A percentile compares a stretch with the other conserved stretches of the same genome.
Conservation (phyloP, 2,797 vertebrate species). For the Sylvilagus floridanus region DNA sequence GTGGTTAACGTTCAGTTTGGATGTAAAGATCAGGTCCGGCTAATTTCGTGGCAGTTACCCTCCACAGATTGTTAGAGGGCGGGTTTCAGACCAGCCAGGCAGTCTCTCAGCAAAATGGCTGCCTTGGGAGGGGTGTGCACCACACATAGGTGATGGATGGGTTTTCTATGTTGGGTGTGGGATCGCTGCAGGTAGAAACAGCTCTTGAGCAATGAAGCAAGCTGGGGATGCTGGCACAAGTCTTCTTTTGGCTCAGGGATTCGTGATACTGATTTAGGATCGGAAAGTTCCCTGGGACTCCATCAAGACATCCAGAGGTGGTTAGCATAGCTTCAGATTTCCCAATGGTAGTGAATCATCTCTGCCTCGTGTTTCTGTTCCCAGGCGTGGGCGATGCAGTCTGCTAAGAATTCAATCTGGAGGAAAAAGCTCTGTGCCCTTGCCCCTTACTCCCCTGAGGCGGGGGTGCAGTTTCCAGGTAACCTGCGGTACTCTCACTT, state of each 20-base stretch:
- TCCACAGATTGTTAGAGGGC: not conserved
- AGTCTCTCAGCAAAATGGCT: not conserved
- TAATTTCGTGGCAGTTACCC: not conserved
- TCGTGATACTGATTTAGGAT: not conserved
- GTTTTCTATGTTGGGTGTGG: not conserved
- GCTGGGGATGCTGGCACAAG: not conserved
- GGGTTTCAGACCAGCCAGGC: not conserved
- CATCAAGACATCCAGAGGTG: not conserved
- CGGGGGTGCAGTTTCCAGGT: constrained; percentile 67
- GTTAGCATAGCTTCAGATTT: constrained; percentile 29
- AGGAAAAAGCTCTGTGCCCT: not conserved
- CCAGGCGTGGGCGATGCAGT: constrained; percentile 27
- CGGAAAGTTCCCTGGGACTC: constrained; percentile 28
- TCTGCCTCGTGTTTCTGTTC: constrained; percentile 30
- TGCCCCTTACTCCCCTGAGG: not conserved
- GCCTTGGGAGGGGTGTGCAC: not conserved
- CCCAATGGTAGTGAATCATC: not conserved
- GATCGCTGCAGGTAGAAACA: not conserved
- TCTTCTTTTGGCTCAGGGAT: not conserved
- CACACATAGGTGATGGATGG: not conserved
- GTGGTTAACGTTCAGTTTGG: not conserved
- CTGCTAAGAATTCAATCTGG: not conserved
- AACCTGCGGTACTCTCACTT: not conserved
- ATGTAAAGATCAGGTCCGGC: not conserved
- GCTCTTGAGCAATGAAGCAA: not conserved